These are phyloP conservation scores for Bhutanitis thaidina DNA, from an alignment of 2,888 invertebrate genomes.

Conservation along the genomic window DNA sequence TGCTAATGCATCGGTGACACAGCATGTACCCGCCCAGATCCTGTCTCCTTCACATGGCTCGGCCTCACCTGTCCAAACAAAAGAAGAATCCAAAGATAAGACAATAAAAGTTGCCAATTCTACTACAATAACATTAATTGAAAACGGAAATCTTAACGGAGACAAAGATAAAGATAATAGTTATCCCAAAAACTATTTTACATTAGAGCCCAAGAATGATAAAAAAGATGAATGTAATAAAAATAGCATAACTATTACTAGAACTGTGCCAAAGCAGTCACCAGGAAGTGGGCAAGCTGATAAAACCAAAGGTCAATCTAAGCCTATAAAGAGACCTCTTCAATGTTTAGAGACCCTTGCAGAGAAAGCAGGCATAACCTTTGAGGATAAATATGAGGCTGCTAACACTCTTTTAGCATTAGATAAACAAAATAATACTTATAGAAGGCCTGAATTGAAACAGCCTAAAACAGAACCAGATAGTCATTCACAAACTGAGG, in stretches of 20 bases:
- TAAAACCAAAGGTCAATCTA: conserved; percentile 50
- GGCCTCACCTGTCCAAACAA: conserved; percentile 42
- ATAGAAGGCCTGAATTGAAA: conserved; percentile 61
- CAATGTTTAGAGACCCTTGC: conserved; percentile 87
- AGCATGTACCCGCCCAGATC: conserved; percentile 66
- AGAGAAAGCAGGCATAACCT: conserved; percentile 86
- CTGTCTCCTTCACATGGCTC: conserved; percentile 54
- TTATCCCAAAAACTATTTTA: conserved; percentile 67
- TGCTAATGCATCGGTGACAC: conserved; percentile 48
- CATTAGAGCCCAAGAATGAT: conserved; percentile 65
- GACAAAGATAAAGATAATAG: conserved; percentile 66
- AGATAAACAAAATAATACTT: conserved; percentile 81
- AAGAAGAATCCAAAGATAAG: conserved; percentile 68
- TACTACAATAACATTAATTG: conserved; percentile 68
- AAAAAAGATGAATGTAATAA: conserved; percentile 72
- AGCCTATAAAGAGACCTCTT: conserved; percentile 64
- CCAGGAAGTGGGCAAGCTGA: conserved; percentile 49
- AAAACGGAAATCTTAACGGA: conserved; percentile 52
- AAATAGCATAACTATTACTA: conserved; percentile 74
- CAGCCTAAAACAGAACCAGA: conserved; percentile 63
- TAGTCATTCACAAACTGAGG: conserved; percentile 51
- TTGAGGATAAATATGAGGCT: conserved; percentile 87
- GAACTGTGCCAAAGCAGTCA: conserved; percentile 60
- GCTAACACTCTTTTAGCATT: conserved; percentile 82
- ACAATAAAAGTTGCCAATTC: conserved; percentile 67